Conservation (phyloP, 1,140 invertebrate species). For the Leptestheria dahalacensis region DNA sequence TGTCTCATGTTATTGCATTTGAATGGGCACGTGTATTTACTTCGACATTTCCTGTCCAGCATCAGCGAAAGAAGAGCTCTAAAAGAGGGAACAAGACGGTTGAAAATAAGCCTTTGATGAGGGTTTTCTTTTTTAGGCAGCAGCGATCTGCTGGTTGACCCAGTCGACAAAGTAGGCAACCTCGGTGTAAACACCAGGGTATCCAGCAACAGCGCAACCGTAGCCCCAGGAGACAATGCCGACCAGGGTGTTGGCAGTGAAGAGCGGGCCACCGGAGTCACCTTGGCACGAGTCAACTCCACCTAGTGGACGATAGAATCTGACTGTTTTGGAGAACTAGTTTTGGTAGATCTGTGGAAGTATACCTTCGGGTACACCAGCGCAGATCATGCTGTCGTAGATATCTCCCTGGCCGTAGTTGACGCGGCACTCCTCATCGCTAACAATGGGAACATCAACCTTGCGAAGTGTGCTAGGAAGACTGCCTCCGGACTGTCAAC, state of each 20-base stretch:
- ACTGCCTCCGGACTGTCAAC: slow-evolving; percentile 7
- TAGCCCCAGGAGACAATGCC: slow-evolving; percentile 41
- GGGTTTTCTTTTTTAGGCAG: too few species aligned
- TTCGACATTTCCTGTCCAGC: too few species aligned
- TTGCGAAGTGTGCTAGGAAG: slow-evolving; percentile 22
- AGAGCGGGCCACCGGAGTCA: slow-evolving; percentile 37
- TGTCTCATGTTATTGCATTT: too few species aligned
- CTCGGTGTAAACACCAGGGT: slow-evolving; percentile 29
- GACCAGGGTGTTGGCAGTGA: slow-evolving; percentile 29
- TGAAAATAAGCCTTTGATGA: too few species aligned
- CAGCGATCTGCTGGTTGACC: slow-evolving; percentile 7
- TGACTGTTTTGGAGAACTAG: too few species aligned
- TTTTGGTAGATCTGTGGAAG: too few species aligned
- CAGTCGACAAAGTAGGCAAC: slow-evolving; percentile 24
- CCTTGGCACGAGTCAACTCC: slow-evolving; percentile 23
- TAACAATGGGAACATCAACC: slow-evolving; percentile 25
- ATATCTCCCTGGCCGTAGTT: slow-evolving; percentile 23
- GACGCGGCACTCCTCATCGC: slow-evolving; percentile 22
- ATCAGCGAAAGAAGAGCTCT: too few species aligned
- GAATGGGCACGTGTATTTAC: too few species aligned
- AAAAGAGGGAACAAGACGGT: too few species aligned
- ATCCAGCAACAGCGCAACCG: slow-evolving; percentile 33
- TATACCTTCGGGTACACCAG: slow-evolving; percentile 9
- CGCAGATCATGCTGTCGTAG: slow-evolving; percentile 20
- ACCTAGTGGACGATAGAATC: slow-evolving; percentile 1